A percentile compares a stretch with the other conserved stretches of the same genome.
phyloP scores from a whole-genome alignment of 2,797 vertebrate genomes.

The Sebastes melanostomus region DNA sequence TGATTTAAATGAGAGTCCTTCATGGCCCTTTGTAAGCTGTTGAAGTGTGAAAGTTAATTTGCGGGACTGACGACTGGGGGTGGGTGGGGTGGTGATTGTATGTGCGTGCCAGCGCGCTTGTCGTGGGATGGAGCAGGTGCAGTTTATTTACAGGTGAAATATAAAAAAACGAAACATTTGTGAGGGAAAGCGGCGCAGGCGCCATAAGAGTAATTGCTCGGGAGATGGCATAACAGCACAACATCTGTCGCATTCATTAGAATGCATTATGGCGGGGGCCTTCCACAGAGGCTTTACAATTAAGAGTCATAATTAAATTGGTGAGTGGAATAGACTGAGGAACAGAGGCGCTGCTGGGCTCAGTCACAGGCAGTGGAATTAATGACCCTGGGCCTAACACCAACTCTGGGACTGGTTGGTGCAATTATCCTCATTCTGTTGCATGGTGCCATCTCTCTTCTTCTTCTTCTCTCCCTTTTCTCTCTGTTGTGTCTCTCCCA shows the following conservation, averaged over 20 bases:
- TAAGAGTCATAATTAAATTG: constrained; percentile 87
- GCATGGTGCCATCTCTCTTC: constrained; percentile 36
- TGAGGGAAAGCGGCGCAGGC: constrained; percentile 56
- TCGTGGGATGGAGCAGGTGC: constrained; percentile 71
- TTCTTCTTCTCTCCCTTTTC: background rate
- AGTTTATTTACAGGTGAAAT: constrained; percentile 80
- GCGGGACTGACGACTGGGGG: constrained; percentile 37
- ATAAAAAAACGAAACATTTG: constrained; percentile 76
- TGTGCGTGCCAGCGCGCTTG: constrained; percentile 33
- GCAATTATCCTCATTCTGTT: constrained; percentile 64
- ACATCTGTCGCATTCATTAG: constrained; percentile 87
- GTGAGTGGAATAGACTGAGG: constrained; percentile 73
- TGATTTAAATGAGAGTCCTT: constrained; percentile 76
- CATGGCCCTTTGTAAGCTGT: constrained; percentile 68
- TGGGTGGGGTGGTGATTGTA: background rate
- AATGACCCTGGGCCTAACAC: constrained; percentile 76
- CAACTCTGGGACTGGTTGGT: constrained; percentile 69
- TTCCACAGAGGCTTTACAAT: constrained; percentile 82
- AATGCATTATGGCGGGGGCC: constrained; percentile 81
- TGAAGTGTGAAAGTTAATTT: constrained; percentile 80
- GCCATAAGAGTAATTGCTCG: constrained; percentile 80
- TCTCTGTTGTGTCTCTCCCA: constrained; percentile 26
- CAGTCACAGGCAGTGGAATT: constrained; percentile 70
- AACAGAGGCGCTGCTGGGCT: constrained; percentile 68
- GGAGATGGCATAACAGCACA: constrained; percentile 81